Conservation (phyloP, 2,113 vertebrate genomes). For the Plecotus auritus region DNA sequence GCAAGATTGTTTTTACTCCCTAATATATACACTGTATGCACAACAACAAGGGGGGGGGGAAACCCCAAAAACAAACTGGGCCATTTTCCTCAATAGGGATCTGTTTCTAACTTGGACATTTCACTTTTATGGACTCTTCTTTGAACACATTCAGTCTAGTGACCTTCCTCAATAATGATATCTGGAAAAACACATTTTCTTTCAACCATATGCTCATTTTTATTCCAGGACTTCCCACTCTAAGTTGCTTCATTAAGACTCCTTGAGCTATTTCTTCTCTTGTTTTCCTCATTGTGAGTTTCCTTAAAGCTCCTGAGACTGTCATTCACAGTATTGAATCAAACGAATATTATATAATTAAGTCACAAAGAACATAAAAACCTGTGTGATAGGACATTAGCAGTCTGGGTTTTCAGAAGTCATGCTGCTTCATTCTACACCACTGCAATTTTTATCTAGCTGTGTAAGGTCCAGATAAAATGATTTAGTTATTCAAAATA, state of each 20-base stretch:
- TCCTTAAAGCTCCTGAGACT: neutral
- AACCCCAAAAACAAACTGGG: neutral
- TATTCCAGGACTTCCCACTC: neutral
- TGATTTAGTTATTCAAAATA: constrained; percentile 8
- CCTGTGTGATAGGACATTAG: neutral
- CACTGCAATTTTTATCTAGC: neutral
- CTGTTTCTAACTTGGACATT: neutral
- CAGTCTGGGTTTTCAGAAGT: constrained; percentile 34
- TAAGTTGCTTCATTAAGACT: neutral
- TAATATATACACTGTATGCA: neutral
- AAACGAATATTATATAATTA: constrained; percentile 21
- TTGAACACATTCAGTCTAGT: neutral
- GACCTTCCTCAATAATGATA: neutral
- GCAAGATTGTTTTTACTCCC: neutral
- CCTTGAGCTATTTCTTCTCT: neutral
- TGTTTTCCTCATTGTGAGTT: neutral
- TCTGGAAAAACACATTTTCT: neutral
- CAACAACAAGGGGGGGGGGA: neutral
- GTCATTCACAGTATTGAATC: neutral
- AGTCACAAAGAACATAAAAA: neutral
- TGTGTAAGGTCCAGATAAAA: constrained; percentile 20
- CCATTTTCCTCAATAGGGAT: neutral
- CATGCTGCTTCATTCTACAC: neutral
- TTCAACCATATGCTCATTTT: neutral
- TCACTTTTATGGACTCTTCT: neutral